These are phyloP conservation scores for Phengaris arion DNA, from an alignment of 2,888 invertebrate genomes.

Conservation along the genomic window DNA sequence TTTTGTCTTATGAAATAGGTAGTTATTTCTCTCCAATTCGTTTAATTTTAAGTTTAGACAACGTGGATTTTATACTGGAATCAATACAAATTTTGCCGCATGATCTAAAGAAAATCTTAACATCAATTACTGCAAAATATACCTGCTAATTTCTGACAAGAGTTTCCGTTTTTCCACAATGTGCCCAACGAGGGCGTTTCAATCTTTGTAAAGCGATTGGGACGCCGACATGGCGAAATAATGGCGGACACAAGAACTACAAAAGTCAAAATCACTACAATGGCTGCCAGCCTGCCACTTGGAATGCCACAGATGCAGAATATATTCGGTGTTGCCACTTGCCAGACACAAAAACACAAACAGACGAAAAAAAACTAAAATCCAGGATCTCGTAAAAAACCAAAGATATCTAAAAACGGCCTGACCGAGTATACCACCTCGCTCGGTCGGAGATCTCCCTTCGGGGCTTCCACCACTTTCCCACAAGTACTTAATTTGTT, in stretches of 20 bases:
- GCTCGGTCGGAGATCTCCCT: too few species aligned
- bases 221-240: conserved; percentile 54
- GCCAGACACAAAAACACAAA: too few species aligned
- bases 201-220: conserved; percentile 59
- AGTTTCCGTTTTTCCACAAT: conserved; percentile 50
- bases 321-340: not conserved
- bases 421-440: too few species aligned
- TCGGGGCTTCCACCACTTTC: too few species aligned
- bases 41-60: conserved; percentile 31
- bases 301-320: conserved; percentile 10
- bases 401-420: too few species aligned
- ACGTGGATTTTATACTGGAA: conserved; percentile 14
- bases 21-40: conserved; percentile 20
- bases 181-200: conserved; percentile 71
- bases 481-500: too few species aligned
- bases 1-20: conserved; percentile 42
- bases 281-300: not conserved
- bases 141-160: conserved; percentile 41
- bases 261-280: conserved; percentile 29
- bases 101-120: not conserved
- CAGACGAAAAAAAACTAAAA: too few species aligned
- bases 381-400: too few species aligned
- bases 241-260: conserved; percentile 52
- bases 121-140: conserved; percentile 32
- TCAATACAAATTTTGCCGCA: conserved; percentile 30